Base-by-base conservation (phyloP, 2,113 vertebrate species). In the Herpailurus yagouaroundi region DNA sequence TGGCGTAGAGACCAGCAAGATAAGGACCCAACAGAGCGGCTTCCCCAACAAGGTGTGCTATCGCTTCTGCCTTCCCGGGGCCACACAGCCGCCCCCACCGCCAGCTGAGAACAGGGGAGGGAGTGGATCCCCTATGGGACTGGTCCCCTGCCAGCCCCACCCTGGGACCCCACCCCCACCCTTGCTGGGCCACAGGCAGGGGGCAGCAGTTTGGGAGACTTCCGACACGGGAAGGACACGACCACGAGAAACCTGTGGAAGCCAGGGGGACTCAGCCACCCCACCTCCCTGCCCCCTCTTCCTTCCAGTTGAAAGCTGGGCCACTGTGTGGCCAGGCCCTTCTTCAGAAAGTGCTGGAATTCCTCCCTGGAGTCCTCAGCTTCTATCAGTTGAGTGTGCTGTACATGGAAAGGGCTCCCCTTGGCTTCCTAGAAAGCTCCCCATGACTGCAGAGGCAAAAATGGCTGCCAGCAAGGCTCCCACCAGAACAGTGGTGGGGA, bases 401-500 rank as follows among this genome's bases (percentile, higher is more conserved):
- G 0, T 33, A 5, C 27, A 29, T 3, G 33, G 50, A 29, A 31
- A 27, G 18, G 29, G 41, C 9, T 33, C 21, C 57, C 18, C 11
- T 12, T 38, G 63, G 16, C 23, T 85, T 89, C 52, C 84, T 25
- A 31, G 64, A 63, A 84, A 13, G 31, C 27, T 48, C 12, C 29
- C 12, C 23, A 3, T 16, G 12, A 27, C 66, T 3, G 8, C 12
- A 38, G 55, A 64, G 33, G 60, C 7, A 7, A 4, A 4, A 10
- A 45, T 4, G 16, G 48, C 69, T 29, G 63, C 45, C 69, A 31
- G 85, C 64, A 27, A 81, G 21, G 63, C 29, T 48, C 23, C 25
- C 13, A 16, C 31, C 29, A 63, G 38, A 33, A 31, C 19, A 1
- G 48, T 0, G 5, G 13, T 0, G 0, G 29, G 25, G 21, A 7